A percentile compares a stretch with the other conserved stretches of the same genome.
phyloP scores from a whole-genome alignment of 2,888 invertebrate species.

The Hipparchia sbordonii region DNA sequence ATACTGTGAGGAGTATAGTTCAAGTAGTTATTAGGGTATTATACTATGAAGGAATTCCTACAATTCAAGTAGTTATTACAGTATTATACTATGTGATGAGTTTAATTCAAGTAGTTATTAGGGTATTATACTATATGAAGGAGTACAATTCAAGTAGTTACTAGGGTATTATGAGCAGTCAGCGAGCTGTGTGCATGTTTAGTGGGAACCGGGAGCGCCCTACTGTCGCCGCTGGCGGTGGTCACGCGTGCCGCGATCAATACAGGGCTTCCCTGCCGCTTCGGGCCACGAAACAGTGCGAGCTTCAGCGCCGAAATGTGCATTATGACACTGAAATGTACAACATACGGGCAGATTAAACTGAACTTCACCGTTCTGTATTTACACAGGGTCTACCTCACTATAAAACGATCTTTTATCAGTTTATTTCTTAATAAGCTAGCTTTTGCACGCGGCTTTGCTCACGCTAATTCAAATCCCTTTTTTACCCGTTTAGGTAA shows the following conservation, averaged over 20 bases:
- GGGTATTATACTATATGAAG: background rate
- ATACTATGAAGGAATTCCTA: too few species aligned
- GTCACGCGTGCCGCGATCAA: slow-evolving; percentile 76
- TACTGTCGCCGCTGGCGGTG: slow-evolving; percentile 78
- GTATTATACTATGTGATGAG: too few species aligned
- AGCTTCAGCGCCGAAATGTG: slow-evolving; percentile 7
- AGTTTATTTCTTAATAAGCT: too few species aligned
- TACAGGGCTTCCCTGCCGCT: slow-evolving; percentile 73
- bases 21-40: too few species aligned
- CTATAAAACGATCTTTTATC: background rate
- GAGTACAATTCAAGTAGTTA: background rate
- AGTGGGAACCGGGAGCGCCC: slow-evolving; percentile 70
- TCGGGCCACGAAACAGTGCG: slow-evolving; percentile 47
- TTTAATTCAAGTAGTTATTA: background rate
- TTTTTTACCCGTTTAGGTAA: too few species aligned
- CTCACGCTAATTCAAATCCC: too few species aligned
- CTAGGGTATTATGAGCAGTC: slow-evolving; percentile 27
- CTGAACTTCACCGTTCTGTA: background rate
- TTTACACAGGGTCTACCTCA: background rate
- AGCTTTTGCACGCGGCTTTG: too few species aligned
- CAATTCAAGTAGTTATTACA: too few species aligned
- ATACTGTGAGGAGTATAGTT: too few species aligned
- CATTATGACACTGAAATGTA: background rate
- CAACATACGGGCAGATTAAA: background rate
- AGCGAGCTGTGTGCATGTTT: slow-evolving; percentile 55